Evolutionary conservation across 2,113 vertebrate species (phyloP).

Genomic region (Lampris megalopsis): DNA sequence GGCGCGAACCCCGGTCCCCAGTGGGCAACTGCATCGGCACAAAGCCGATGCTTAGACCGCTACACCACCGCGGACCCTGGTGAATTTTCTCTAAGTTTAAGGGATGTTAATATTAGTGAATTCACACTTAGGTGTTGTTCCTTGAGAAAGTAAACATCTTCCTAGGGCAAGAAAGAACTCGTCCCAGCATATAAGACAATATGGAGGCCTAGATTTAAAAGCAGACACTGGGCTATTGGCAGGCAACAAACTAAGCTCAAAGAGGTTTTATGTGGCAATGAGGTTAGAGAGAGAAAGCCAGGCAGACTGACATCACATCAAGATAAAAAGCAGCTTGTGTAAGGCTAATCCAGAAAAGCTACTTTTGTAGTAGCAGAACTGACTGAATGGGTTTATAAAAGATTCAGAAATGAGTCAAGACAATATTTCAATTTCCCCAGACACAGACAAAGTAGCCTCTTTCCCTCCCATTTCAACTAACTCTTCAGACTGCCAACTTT

Average conservation of each 20-base stretch:
- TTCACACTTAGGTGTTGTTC: slow-evolving; percentile 48
- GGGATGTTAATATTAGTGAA: slow-evolving; percentile 39
- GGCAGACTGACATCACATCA: slow-evolving; percentile 56
- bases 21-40: no score
- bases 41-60: no score
- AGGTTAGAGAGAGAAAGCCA: slow-evolving; percentile 54
- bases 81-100: slow-evolving; percentile 10
- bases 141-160: slow-evolving; percentile 50
- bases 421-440: slow-evolving; percentile 74
- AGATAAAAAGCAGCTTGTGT: slow-evolving; percentile 84
- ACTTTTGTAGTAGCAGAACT: slow-evolving; percentile 95
- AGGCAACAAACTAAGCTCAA: slow-evolving; percentile 51
- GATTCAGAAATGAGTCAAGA: slow-evolving; percentile 69
- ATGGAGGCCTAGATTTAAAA: slow-evolving; percentile 46
- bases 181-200: slow-evolving; percentile 11
- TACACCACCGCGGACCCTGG: no score
- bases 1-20: no score
- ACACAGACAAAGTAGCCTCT: slow-evolving; percentile 35
- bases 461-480: slow-evolving; percentile 23
- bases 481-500: slow-evolving; percentile 1
- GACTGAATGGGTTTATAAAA: slow-evolving; percentile 82
- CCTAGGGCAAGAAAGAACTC: slow-evolving; percentile 25
- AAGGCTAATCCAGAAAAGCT: slow-evolving; percentile 91
- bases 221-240: slow-evolving; percentile 52
- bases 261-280: slow-evolving; percentile 76